Evolutionary conservation across 2,888 invertebrate genomes (phyloP).

Genomic region (Lasioglossum lativentre): DNA sequence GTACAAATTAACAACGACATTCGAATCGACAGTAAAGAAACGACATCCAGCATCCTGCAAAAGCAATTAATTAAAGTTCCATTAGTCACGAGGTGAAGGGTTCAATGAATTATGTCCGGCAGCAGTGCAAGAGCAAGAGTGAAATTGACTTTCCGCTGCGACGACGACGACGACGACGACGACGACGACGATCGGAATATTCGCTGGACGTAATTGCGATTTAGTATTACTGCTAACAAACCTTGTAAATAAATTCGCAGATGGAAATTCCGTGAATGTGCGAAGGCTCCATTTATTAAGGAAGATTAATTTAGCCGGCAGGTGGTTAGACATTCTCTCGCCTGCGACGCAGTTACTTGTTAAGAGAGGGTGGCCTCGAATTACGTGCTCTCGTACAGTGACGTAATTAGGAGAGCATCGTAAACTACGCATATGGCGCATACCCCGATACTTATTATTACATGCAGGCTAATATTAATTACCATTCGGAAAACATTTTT

Average conservation of each 20-base stretch:
- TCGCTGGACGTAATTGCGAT: conserved; percentile 76
- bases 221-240: conserved; percentile 62
- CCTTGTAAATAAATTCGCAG: conserved; percentile 57
- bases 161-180: conserved; percentile 49
- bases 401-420: conserved; percentile 15
- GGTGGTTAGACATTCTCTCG: conserved; percentile 26
- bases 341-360: conserved; percentile 25
- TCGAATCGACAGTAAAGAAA: neutral
- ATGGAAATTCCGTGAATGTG: conserved; percentile 42
- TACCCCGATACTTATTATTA: neutral
- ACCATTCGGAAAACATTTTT: neutral
- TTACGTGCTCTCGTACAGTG: conserved; percentile 5
- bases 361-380: conserved; percentile 9
- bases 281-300: conserved; percentile 28
- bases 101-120: conserved; percentile 7
- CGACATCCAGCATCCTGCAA: neutral
- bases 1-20: neutral
- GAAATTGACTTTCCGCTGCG: conserved; percentile 29
- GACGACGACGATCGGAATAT: conserved; percentile 55
- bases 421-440: neutral
- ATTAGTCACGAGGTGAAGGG: neutral
- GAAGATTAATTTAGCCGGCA: conserved; percentile 44
- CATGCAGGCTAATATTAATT: neutral
- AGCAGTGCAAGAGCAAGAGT: neutral
- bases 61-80: conserved; percentile 26